Conservation (phyloP, 2,797 vertebrate species). For the Psittacula derbiana region DNA sequence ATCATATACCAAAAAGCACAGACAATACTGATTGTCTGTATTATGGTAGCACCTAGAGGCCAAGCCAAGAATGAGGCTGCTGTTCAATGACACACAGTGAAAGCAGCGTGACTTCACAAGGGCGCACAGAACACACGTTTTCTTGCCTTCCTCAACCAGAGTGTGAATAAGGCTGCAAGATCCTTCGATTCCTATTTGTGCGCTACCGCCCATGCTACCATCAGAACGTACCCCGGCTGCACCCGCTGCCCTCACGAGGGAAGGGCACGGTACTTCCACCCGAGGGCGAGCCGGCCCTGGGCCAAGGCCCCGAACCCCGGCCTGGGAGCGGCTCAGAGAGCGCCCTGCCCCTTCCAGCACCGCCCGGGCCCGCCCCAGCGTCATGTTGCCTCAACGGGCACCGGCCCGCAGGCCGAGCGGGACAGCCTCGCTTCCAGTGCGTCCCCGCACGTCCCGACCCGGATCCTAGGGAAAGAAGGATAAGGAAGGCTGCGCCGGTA, state of each 20-base stretch:
- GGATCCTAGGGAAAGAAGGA: neutral
- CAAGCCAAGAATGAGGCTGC: neutral
- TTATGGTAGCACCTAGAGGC: slow-evolving; percentile 41
- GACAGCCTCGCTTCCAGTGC: neutral
- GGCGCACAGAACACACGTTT: neutral
- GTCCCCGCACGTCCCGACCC: neutral
- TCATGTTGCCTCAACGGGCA: neutral
- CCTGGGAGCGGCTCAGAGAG: neutral
- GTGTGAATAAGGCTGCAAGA: fast-evolving
- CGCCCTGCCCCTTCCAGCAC: neutral
- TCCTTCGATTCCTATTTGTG: fast-evolving
- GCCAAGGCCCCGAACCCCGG: too few relatives aligned
- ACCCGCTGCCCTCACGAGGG: neutral
- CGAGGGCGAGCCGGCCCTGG: fast-evolving
- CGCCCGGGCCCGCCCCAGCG: neutral
- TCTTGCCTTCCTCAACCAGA: neutral
- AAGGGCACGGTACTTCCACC: neutral
- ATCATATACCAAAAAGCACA: fast-evolving
- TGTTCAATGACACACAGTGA: fast-evolving
- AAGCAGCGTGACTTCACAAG: neutral
- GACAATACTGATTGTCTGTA: fast-evolving
- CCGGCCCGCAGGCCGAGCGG: neutral
- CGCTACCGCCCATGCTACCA: fast-evolving
- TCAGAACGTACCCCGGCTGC: fast-evolving
- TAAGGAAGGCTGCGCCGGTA: neutral